These are phyloP conservation scores for Aplysia californica DNA, from an alignment of 1,140 invertebrate genomes.

Conservation along the genomic window DNA sequence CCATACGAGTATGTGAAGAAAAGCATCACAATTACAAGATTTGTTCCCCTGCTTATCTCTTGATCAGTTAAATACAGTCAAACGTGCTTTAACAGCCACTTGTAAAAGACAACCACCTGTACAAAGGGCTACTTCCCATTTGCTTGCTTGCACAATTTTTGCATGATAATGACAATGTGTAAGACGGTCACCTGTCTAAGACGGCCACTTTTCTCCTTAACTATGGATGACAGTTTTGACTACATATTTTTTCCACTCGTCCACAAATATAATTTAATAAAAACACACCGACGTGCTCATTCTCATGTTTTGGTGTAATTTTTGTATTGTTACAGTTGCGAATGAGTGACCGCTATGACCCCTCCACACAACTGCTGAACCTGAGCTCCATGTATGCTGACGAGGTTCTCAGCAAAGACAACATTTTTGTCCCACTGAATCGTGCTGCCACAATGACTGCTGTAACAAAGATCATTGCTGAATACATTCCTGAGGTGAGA, in stretches of 20 bases:
- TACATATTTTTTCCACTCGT: neutral
- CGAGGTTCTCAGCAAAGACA: neutral
- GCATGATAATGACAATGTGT: neutral
- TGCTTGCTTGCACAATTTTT: neutral
- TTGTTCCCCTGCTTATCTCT: too few species aligned
- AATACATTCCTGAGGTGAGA: conserved; percentile 25
- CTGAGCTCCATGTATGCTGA: conserved; percentile 10
- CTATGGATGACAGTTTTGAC: neutral
- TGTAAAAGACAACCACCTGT: too few species aligned
- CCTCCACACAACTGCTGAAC: conserved; percentile 19
- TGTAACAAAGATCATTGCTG: conserved; percentile 17
- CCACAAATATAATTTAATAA: neutral
- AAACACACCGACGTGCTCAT: neutral
- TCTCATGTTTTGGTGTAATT: neutral
- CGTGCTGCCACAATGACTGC: conserved; percentile 9
- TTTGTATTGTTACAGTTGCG: conserved; percentile 9
- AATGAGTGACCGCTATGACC: conserved; percentile 26
- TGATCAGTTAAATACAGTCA: too few species aligned
- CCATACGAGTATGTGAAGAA: neutral
- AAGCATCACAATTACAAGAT: neutral
- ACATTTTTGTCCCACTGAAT: conserved; percentile 15
- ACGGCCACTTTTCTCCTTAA: too few species aligned
- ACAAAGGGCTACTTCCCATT: too few species aligned
- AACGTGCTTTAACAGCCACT: too few species aligned
- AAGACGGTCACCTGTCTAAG: neutral